Base-by-base conservation (phyloP, 2,888 invertebrate genomes). In the Drosophila austrosaltans region DNA sequence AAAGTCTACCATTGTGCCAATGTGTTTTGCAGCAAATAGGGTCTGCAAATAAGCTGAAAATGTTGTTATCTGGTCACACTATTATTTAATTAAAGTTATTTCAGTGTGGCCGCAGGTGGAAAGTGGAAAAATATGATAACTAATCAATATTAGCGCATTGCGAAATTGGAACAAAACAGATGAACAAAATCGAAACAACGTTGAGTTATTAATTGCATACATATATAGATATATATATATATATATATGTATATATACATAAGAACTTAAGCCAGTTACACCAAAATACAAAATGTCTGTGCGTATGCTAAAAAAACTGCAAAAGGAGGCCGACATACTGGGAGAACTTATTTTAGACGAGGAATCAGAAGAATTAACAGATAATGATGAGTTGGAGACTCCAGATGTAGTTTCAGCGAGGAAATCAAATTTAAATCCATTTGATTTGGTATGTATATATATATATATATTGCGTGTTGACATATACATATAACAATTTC, bases 401-500 rank as follows among this genome's bases (percentile, higher is more conserved):
- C 32, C 44, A 39, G 62, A 95, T 81, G 93, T 93, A 57, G 93
- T 93, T 72, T 93, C 93, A 69, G 93, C 93, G 44, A 93, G 94
- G 80, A 93, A 94, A 78, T 94, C 95, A 83, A 93, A 95, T 87
- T 93, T 94, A 66, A 95, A 95, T 92, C 93, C 95, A 79, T 96
- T 95, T 84, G 95, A 95, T 93, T 93, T 96, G 94, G 96, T 96
- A 93, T 92, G 93, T 92, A 54, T 25, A 25, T 48, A 25, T 48
- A 25, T 2, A 48, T 25, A 25, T 48, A 25, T 2, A 48, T 25
- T 36, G 10, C 36, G 36, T 36, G 36, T 36, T 3, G 10, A 48
- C 12, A 25, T 25, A 12, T 10, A 48, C 10, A 8, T 48, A 48
- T 48, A 25, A 53, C 8, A 30, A 36, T 5, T 56, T 48, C 20